phyloP scores from a whole-genome alignment of 2,113 vertebrate species.

The Nothoprocta pentlandii region DNA sequence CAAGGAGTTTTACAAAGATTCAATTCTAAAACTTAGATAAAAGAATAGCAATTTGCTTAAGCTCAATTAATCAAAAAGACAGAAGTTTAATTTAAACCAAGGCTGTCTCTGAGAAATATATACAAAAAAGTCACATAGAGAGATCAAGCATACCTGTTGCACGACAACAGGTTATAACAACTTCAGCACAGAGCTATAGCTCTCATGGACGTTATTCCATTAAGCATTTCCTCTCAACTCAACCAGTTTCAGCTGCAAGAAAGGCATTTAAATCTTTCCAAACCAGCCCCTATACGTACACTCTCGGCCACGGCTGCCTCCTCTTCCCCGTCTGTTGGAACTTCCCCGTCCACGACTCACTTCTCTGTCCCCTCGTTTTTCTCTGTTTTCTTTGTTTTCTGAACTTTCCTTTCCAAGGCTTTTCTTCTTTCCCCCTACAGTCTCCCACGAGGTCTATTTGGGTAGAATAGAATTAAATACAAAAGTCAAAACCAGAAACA shows the following conservation, averaged over 20 bases:
- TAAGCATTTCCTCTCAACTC: not conserved
- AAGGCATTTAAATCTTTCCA: not conserved
- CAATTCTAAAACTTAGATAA: not conserved
- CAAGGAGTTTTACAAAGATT: not conserved
- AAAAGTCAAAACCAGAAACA: not conserved
- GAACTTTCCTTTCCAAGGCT: slow-evolving; percentile 90
- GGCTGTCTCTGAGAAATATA: not conserved
- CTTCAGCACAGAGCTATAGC: not conserved
- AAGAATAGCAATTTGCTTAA: not conserved
- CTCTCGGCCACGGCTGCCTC: slow-evolving; percentile 85
- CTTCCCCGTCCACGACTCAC: slow-evolving; percentile 85
- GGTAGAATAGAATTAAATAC: slow-evolving; percentile 46
- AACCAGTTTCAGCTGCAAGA: not conserved
- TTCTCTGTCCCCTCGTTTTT: slow-evolving; percentile 91
- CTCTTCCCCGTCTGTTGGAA: slow-evolving; percentile 87
- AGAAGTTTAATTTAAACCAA: not conserved
- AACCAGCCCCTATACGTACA: slow-evolving; percentile 75
- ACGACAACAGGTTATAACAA: not conserved
- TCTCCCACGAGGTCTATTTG: slow-evolving; percentile 95
- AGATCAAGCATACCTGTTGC: not conserved
- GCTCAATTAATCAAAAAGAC: not conserved
- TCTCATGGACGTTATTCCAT: fast-evolving
- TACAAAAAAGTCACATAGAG: not conserved
- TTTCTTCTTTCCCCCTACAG: slow-evolving; percentile 95
- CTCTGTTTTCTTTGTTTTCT: slow-evolving; percentile 92